phyloP scores from a whole-genome alignment of 2,797 vertebrate species.

The Momotus momota region DNA sequence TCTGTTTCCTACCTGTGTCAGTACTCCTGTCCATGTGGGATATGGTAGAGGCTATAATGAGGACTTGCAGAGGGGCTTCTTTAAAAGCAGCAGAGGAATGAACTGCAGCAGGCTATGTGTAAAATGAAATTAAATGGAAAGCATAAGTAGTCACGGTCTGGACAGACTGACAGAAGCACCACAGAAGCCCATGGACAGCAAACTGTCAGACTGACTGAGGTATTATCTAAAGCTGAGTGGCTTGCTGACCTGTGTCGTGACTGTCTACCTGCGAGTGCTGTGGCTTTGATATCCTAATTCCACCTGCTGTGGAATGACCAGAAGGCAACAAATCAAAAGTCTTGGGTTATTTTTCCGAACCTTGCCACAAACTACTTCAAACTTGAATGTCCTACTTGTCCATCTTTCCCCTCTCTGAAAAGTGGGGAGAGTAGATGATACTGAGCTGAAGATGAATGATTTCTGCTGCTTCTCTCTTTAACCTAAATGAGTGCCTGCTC shows the following conservation, averaged over 20 bases:
- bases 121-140: conserved; percentile 1
- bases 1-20: neutral
- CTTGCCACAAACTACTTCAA: neutral
- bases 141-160: neutral
- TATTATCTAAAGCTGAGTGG: neutral
- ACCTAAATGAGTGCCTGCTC: neutral
- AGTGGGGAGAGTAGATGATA: neutral
- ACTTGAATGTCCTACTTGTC: neutral
- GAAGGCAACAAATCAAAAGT: neutral
- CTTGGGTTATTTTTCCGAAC: neutral
- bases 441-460: neutral
- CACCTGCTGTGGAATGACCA: neutral
- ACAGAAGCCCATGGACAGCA: neutral
- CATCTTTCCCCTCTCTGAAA: neutral
- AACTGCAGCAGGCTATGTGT: neutral
- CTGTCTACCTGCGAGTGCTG: neutral
- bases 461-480: neutral
- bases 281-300: neutral
- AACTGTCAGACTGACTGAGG: neutral
- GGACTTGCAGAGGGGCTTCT: neutral
- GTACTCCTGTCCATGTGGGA: neutral
- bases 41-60: neutral
- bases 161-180: neutral
- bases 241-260: neutral
- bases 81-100: neutral